Conservation (phyloP, 2,888 invertebrate species). For the Xanthostigma xanthostigma region DNA sequence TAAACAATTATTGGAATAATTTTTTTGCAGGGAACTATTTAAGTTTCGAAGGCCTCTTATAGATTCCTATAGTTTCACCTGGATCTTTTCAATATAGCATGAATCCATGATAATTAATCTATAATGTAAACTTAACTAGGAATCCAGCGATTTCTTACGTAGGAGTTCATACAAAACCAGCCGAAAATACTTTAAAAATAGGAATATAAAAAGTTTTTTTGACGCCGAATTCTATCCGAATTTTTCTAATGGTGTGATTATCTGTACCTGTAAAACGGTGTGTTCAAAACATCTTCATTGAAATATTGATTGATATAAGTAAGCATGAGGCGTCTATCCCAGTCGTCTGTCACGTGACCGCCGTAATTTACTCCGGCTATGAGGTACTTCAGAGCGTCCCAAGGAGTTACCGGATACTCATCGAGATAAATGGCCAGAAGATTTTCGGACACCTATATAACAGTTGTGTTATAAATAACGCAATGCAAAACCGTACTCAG, state of each 20-base stretch:
- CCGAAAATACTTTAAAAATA: too few relatives aligned
- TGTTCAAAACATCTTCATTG: constrained; percentile 50
- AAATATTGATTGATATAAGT: constrained; percentile 78
- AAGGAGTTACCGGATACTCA: constrained; percentile 70
- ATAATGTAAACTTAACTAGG: too few relatives aligned
- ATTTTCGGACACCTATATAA: constrained; percentile 57
- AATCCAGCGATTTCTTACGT: too few relatives aligned
- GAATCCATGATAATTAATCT: too few relatives aligned
- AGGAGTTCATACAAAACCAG: too few relatives aligned
- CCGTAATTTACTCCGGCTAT: constrained; percentile 84
- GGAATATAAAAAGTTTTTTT: too few relatives aligned
- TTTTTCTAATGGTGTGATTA: neutral
- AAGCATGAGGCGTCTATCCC: constrained; percentile 56
- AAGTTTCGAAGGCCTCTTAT: too few relatives aligned
- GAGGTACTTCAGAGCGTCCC: constrained; percentile 79
- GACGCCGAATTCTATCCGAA: neutral
- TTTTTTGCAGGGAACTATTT: neutral
- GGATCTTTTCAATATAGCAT: too few relatives aligned
- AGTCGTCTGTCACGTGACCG: constrained; percentile 68
- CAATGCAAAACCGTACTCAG: too few relatives aligned
- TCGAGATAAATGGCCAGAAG: constrained; percentile 70
- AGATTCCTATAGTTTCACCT: too few relatives aligned
- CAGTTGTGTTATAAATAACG: neutral
- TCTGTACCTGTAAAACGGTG: constrained; percentile 44
- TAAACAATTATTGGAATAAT: neutral